Percentiles rank a stretch among this genome's conserved stretches.
Evolutionary conservation across 2,797 vertebrate genomes (phyloP).

Genomic region (Loriculus beryllinus): DNA sequence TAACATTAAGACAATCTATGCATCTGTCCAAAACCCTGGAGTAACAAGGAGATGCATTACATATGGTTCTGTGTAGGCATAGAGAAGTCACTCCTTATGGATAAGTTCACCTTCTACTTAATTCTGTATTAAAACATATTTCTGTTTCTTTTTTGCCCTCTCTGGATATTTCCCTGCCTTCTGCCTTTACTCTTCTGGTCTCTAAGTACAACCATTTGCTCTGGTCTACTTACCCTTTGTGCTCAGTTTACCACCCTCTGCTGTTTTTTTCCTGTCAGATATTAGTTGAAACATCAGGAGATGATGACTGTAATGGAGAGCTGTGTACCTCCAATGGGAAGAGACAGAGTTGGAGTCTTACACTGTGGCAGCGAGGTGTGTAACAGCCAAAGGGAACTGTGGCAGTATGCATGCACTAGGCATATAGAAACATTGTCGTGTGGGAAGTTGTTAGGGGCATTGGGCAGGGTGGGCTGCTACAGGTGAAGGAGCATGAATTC

Average conservation of each 20-base stretch:
- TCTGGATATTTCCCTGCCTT: background rate
- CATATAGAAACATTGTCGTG: background rate
- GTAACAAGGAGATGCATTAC: background rate
- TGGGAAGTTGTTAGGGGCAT: background rate
- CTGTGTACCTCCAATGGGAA: background rate
- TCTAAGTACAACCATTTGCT: background rate
- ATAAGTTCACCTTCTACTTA: background rate
- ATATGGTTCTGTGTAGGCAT: rapidly evolving
- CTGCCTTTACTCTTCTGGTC: background rate
- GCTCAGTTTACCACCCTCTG: background rate
- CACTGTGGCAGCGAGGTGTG: background rate
- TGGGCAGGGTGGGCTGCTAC: background rate
- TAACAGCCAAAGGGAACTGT: background rate
- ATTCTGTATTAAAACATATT: background rate
- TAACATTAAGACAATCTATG: background rate
- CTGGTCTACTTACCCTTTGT: background rate
- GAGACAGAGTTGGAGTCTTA: background rate
- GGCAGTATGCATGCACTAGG: rapidly evolving
- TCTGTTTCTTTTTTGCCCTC: background rate
- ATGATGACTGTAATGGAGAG: background rate
- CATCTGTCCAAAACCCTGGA: background rate
- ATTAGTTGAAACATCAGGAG: background rate
- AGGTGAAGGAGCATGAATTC: background rate
- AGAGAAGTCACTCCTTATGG: background rate
- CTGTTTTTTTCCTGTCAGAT: background rate